Evolutionary conservation across 1,140 invertebrate genomes (phyloP).

Genomic region (Zophobas atratus): DNA sequence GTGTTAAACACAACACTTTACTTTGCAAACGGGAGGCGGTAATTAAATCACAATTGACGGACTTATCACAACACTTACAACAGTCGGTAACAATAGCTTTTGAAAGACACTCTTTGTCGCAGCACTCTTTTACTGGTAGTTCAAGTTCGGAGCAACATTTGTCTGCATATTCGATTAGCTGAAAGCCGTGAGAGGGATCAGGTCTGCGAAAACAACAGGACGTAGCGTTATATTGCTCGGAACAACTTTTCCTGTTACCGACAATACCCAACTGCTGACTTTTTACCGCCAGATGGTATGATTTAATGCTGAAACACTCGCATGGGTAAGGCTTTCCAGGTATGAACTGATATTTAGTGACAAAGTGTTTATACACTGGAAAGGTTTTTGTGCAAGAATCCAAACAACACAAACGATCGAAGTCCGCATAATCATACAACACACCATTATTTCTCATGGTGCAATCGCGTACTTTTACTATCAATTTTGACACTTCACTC

Average conservation of each 20-base stretch:
- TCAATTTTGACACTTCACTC: conserved; percentile 20
- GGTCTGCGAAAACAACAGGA: neutral
- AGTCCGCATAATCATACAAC: neutral
- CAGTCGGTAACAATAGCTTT: conserved; percentile 25
- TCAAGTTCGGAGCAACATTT: conserved; percentile 28
- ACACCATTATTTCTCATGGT: conserved; percentile 6
- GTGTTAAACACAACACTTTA: neutral
- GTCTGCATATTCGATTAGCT: conserved; percentile 23
- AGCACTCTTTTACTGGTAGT: neutral
- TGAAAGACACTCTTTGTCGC: neutral
- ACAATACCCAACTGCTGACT: conserved; percentile 16
- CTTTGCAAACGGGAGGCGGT: neutral
- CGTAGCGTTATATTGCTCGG: neutral
- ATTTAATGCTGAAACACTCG: conserved; percentile 14
- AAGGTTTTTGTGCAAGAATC: conserved; percentile 1
- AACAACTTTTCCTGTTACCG: neutral
- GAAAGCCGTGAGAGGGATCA: conserved; percentile 12
- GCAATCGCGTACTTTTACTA: neutral
- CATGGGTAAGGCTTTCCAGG: neutral
- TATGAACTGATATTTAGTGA: conserved; percentile 2
- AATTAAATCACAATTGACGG: conserved; percentile 7
- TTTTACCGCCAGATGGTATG: conserved; percentile 19
- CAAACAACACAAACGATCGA: conserved; percentile 3
- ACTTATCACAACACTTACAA: conserved; percentile 5
- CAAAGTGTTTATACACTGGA: conserved; percentile 4